phyloP scores from a whole-genome alignment of 1,140 invertebrate species.

The Lethrus apterus region DNA sequence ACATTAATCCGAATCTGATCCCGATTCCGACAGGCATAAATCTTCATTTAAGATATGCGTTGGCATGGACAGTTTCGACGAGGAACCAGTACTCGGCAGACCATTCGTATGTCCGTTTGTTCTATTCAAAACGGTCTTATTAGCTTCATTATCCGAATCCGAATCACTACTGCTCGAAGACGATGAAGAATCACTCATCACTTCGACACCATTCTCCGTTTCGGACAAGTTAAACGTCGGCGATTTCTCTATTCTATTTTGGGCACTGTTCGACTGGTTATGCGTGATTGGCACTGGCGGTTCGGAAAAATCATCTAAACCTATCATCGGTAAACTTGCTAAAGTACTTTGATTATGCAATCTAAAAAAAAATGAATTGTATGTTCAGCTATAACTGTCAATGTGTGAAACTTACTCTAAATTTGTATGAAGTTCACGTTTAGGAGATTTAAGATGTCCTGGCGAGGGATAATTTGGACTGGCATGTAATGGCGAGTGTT shows the following conservation, averaged over 20 bases:
- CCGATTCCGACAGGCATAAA: slow-evolving; percentile 69
- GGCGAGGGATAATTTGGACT: slow-evolving; percentile 43
- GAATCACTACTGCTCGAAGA: slow-evolving; percentile 37
- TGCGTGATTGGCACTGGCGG: slow-evolving; percentile 26
- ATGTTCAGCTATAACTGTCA: slow-evolving; percentile 31
- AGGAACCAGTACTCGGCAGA: slow-evolving; percentile 31
- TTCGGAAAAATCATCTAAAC: slow-evolving; percentile 46
- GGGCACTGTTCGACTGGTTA: slow-evolving; percentile 12
- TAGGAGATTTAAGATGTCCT: slow-evolving; percentile 28
- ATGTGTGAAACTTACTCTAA: slow-evolving; percentile 27
- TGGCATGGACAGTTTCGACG: slow-evolving; percentile 41
- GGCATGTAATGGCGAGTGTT: slow-evolving; percentile 46
- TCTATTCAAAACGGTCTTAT: slow-evolving; percentile 18
- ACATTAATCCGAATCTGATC: slow-evolving; percentile 48
- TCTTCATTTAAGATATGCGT: slow-evolving; percentile 60
- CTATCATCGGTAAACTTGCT: slow-evolving; percentile 70
- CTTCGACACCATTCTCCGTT: slow-evolving; percentile 30
- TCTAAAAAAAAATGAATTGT: slow-evolving; percentile 21
- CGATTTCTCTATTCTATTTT: slow-evolving; percentile 24
- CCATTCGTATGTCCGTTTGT: slow-evolving; percentile 39
- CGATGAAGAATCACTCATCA: slow-evolving; percentile 35
- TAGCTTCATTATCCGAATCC: slow-evolving; percentile 31
- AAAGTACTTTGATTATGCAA: slow-evolving; percentile 49
- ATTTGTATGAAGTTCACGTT: slow-evolving; percentile 26
- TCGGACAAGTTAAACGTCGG: slow-evolving; percentile 17